Evolutionary conservation across 1,140 invertebrate species (phyloP).

Genomic region (Drosophila asahinai): DNA sequence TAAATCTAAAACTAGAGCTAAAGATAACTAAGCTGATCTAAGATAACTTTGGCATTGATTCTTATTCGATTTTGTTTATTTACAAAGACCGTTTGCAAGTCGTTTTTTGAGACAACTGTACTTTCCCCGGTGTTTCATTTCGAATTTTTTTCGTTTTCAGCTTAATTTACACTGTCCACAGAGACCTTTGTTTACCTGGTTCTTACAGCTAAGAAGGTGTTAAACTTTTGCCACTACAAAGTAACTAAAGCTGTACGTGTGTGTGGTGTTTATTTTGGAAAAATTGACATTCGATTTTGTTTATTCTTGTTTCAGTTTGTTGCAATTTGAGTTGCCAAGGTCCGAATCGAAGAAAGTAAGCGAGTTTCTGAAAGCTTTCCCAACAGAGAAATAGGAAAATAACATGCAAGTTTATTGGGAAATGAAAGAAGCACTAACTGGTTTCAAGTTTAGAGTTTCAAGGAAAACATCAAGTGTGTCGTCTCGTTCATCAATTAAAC

Average conservation of each 20-base stretch:
- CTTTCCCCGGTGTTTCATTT: not conserved
- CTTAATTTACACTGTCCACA: slow-evolving; percentile 22
- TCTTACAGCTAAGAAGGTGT: slow-evolving; percentile 15
- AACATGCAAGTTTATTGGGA: slow-evolving; percentile 51
- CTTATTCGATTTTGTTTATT: slow-evolving; percentile 4
- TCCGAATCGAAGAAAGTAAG: slow-evolving; percentile 51
- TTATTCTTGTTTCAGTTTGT: slow-evolving; percentile 38
- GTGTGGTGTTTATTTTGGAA: slow-evolving; percentile 32
- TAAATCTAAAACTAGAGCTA: slow-evolving; percentile 46
- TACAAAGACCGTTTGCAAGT: slow-evolving; percentile 27
- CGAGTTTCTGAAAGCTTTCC: slow-evolving; percentile 45
- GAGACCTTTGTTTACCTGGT: slow-evolving; percentile 12
- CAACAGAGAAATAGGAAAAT: slow-evolving; percentile 32
- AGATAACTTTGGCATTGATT: not conserved
- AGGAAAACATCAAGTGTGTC: slow-evolving; percentile 35
- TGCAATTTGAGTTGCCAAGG: slow-evolving; percentile 21
- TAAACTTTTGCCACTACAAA: slow-evolving; percentile 31
- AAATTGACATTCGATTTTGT: slow-evolving; percentile 79
- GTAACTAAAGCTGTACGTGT: slow-evolving; percentile 30
- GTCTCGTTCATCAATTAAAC: slow-evolving; percentile 72
- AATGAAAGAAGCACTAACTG: slow-evolving; percentile 53
- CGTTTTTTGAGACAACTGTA: slow-evolving; percentile 30
- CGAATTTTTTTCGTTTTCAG: slow-evolving; percentile 16
- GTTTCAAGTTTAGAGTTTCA: slow-evolving; percentile 14
- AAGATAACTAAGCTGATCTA: slow-evolving; percentile 22